Evolutionary conservation across 2,797 vertebrate genomes (phyloP), one percentile per base, ranked within the genome.

Genomic region (Chlorospingus semifuscus): DNA sequence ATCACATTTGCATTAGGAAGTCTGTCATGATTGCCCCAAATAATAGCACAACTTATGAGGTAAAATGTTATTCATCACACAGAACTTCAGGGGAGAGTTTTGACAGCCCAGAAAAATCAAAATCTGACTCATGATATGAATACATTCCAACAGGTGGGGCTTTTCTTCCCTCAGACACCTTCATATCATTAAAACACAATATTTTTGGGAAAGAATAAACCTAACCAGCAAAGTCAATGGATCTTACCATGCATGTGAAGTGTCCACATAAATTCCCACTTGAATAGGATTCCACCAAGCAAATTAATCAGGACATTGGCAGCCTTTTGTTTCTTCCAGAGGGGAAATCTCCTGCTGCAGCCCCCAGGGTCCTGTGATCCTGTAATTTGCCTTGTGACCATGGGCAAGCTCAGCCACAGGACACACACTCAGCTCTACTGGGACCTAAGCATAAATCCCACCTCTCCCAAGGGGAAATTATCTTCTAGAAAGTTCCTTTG

Each of bases 321-420:
- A 63, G 36, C 34, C 30, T 87, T 76, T 57, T 37, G 41, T 50
- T 82, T 70, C 56, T 76, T 80, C 56, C 49, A 30, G 59, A 87
- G 39, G 18, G 36, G 44, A 37, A 56, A 59, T 34, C 26, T 34
- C 19, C 24, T 32, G 8, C 57, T n/a, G 34, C 15, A 76, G 49
- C 56, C 60, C 56, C 42, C 12, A 50, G 68, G 15, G 12, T 22
- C 12, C 59, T 34, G 24, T 27, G 68, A 44, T 44, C 30, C 21
- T 52, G 4, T 70, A n/a, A 59, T 10, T 37, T 8, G 29, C 79
- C 23, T 39, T 0, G 0, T 22, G 46, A n/a, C 30, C 34, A 12
- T 0, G 13, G 39, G 22, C 15, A 46, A 61, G 41, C 57, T 74
- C 64, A 63, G 36, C 47, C 23, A 3, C 21, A 46, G 17, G 32